These are phyloP conservation scores for Leptinotarsa texana DNA, from an alignment of 1,140 invertebrate species.

Conservation along the genomic window DNA sequence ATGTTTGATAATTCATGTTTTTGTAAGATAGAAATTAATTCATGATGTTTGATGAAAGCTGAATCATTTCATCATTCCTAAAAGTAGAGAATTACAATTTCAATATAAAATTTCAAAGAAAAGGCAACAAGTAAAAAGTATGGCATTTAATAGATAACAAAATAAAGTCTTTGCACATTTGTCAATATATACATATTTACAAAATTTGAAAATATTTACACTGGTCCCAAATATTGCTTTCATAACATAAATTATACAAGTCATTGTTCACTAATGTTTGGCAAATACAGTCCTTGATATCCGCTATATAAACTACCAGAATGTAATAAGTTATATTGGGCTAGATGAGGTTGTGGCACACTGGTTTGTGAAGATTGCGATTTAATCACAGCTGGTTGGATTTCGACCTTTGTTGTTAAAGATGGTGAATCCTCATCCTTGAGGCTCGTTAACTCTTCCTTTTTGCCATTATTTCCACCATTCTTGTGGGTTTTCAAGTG, in stretches of 20 bases:
- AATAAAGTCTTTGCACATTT: background rate
- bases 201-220: slow-evolving; percentile 1
- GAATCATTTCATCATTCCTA: no score
- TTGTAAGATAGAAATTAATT: no score
- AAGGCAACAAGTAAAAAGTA: background rate
- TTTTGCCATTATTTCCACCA: slow-evolving; percentile 18
- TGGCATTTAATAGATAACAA: slow-evolving; percentile 1
- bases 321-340: slow-evolving; percentile 14
- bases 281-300: slow-evolving; percentile 18
- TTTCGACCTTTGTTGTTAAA: background rate
- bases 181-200: background rate
- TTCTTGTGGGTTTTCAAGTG: slow-evolving; percentile 81
- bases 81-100: no score
- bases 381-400: background rate
- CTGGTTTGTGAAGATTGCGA: background rate
- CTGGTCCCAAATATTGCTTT: slow-evolving; percentile 10
- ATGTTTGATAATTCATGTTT: no score
- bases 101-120: no score
- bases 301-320: slow-evolving; percentile 5
- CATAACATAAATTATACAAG: background rate
- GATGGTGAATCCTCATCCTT: slow-evolving; percentile 11
- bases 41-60: no score
- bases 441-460: background rate
- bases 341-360: slow-evolving; percentile 2
- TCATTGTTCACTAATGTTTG: slow-evolving; percentile 9